Percentiles rank a stretch among this genome's conserved stretches.
phyloP scores from a whole-genome alignment of 1,140 invertebrate species.

The Anastatus disparis region DNA sequence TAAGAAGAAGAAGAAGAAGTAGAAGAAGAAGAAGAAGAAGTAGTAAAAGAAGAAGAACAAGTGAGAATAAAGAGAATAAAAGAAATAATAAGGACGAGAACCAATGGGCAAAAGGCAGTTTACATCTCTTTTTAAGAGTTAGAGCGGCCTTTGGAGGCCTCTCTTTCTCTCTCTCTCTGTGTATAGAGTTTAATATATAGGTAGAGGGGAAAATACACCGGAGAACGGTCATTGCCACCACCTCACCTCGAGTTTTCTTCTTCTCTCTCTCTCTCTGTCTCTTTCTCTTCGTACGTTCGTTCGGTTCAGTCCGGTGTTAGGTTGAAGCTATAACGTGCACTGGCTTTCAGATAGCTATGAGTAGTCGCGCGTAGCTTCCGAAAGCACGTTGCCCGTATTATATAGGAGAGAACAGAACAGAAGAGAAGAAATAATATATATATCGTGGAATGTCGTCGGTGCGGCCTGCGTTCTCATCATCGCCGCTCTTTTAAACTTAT shows the following conservation, averaged over 20 bases:
- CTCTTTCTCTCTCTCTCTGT: no score
- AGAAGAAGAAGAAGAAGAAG: conserved; percentile 32
- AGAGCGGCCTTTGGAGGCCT: neutral
- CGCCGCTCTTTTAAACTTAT: no score
- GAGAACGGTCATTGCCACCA: conserved; percentile 68
- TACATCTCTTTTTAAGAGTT: no score
- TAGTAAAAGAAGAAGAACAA: conserved; percentile 1
- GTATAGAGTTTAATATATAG: no score
- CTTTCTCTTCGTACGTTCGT: no score
- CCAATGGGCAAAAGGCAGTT: no score
- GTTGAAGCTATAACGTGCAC: no score
- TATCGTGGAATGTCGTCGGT: conserved; percentile 38
- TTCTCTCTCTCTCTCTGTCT: conserved; percentile 26
- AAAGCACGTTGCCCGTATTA: conserved; percentile 25
- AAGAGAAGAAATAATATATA: no score
- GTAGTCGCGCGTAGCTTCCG: conserved; percentile 27
- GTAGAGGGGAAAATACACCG: conserved; percentile 5
- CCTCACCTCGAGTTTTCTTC: conserved; percentile 58
- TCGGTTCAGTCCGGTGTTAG: conserved; percentile 1
- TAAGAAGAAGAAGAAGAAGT: conserved; percentile 9
- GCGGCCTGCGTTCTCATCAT: neutral
- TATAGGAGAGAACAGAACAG: no score
- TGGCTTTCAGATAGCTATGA: no score
- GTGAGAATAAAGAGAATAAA: no score
- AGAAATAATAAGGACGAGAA: no score